Percentiles rank a stretch among this genome's conserved stretches.
Evolutionary conservation across 2,888 invertebrate genomes (phyloP).

Genomic region (Silvanus unidentatus): DNA sequence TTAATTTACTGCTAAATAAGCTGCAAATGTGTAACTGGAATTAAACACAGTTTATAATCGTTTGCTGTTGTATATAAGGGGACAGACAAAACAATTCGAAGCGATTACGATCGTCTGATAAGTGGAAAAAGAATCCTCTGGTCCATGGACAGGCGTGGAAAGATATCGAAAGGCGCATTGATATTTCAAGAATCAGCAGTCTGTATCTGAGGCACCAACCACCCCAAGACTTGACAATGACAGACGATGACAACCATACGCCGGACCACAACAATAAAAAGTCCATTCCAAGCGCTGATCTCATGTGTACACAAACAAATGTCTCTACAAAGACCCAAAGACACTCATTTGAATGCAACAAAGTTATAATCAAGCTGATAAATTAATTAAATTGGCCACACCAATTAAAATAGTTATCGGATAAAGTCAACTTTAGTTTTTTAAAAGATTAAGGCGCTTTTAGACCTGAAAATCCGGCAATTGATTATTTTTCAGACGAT

Average conservation of each 20-base stretch:
- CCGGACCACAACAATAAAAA: conserved; percentile 32
- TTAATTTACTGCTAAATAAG: no score
- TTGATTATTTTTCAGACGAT: conserved; percentile 1
- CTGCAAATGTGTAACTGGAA: no score
- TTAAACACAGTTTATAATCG: no score
- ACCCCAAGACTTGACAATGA: conserved; percentile 34
- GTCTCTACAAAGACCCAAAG: no score
- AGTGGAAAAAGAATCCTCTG: conserved; percentile 17
- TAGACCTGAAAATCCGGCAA: not conserved
- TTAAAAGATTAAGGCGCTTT: no score
- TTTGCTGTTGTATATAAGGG: conserved; percentile 12
- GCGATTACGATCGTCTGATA: conserved; percentile 26
- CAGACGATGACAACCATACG: conserved; percentile 28
- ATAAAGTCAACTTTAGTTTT: no score
- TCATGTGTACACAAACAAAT: no score
- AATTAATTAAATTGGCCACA: no score
- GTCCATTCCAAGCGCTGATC: conserved; percentile 23
- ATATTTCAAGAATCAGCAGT: conserved; percentile 26
- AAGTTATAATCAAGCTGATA: no score
- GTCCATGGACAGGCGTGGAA: conserved; percentile 21
- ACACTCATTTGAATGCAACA: no score
- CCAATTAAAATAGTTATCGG: no score
- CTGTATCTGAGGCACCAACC: conserved; percentile 29
- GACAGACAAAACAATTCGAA: conserved; percentile 21
- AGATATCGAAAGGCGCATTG: conserved; percentile 15